Evolutionary conservation across 2,113 vertebrate genomes (phyloP).

Genomic region (Apus apus): DNA sequence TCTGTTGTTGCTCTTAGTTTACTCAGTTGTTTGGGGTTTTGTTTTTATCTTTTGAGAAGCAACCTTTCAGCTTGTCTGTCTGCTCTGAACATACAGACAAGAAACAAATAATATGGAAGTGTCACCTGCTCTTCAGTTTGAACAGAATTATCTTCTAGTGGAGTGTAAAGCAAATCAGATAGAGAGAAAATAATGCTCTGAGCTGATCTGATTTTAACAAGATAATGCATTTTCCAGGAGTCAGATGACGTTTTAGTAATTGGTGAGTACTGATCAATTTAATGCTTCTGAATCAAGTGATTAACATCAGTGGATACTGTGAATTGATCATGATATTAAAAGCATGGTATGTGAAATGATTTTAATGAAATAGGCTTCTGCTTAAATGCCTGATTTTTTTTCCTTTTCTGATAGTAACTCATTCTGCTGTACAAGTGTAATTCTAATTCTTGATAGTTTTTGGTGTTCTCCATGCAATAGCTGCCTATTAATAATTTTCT

Average conservation of each 20-base stretch:
- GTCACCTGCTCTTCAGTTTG: neutral
- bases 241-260: neutral
- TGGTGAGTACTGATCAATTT: conserved; percentile 46
- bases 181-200: neutral
- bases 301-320: neutral
- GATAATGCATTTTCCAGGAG: conserved; percentile 17
- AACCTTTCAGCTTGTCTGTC: neutral
- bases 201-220: neutral
- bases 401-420: neutral
- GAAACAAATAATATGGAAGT: neutral
- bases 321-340: neutral
- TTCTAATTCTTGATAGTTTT: neutral
- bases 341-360: neutral
- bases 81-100: neutral
- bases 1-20: neutral
- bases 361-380: neutral
- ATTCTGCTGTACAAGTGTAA: neutral
- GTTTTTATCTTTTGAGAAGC: neutral
- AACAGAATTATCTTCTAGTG: neutral
- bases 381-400: neutral
- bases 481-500: conserved; percentile 17
- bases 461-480: neutral
- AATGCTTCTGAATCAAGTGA: neutral
- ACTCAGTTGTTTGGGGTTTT: neutral
- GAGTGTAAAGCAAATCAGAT: neutral